Percentiles rank a stretch among this genome's conserved stretches.
These are phyloP conservation scores for Eretmocerus hayati DNA, from an alignment of 2,888 invertebrate species.

Conservation along the genomic window DNA sequence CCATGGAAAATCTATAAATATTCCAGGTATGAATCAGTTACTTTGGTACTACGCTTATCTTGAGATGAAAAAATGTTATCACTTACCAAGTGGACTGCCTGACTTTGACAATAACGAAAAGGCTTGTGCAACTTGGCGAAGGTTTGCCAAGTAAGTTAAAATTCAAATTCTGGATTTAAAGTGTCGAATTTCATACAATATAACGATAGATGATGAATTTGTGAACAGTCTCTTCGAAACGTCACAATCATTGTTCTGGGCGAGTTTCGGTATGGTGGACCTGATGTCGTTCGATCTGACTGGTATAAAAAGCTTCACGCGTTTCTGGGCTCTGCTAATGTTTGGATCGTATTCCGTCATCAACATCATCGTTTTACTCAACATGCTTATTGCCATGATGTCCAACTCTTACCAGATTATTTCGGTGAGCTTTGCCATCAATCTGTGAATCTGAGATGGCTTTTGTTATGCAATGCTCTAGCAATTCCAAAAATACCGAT, in stretches of 20 bases:
- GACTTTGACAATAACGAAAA: slow-evolving; percentile 80
- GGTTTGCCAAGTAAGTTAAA: slow-evolving; percentile 72
- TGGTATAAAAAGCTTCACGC: slow-evolving; percentile 91
- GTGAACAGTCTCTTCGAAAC: slow-evolving; percentile 84
- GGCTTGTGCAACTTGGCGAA: slow-evolving; percentile 78
- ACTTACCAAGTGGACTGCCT: slow-evolving; percentile 62
- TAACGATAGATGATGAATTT: neutral
- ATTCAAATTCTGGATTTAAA: neutral
- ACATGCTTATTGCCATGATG: slow-evolving; percentile 99
- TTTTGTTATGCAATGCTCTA: slow-evolving; percentile 1
- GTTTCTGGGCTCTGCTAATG: slow-evolving; percentile 95
- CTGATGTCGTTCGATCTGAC: slow-evolving; percentile 88
- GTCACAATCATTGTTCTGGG: slow-evolving; percentile 96
- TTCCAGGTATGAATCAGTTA: slow-evolving; percentile 80
- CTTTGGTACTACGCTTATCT: slow-evolving; percentile 90
- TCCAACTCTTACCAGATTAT: slow-evolving; percentile 97
- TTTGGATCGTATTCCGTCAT: slow-evolving; percentile 97
- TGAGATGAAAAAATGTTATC: slow-evolving; percentile 81
- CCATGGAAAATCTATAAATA: no score
- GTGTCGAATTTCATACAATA: neutral
- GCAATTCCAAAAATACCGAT: no score
- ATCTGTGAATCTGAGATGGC: neutral
- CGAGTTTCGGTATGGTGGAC: slow-evolving; percentile 93
- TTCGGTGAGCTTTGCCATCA: slow-evolving; percentile 59
- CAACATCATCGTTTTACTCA: slow-evolving; percentile 91